A percentile compares a stretch with the other conserved stretches of the same genome.
Conservation (phyloP, 2,113 vertebrate genomes). For the Hippocampus comes region DNA sequence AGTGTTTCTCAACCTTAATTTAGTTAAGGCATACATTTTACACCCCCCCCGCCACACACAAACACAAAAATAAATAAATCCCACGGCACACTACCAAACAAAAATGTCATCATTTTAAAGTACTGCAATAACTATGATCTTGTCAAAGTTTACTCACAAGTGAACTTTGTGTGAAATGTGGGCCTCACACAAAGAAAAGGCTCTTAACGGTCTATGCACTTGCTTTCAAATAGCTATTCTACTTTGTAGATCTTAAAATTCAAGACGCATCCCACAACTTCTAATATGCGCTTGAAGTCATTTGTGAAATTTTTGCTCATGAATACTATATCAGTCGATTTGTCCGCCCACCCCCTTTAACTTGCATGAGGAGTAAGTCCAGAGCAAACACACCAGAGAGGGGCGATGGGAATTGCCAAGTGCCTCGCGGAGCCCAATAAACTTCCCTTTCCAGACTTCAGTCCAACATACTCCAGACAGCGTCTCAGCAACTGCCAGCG, state of each 20-base stretch:
- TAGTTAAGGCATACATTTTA: no score
- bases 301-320: background rate
- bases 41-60: no score
- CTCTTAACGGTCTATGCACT: background rate
- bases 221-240: background rate
- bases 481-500: constrained; percentile 12
- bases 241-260: background rate
- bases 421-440: background rate
- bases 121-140: no score
- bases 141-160: no score
- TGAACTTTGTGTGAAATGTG: no score
- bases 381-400: background rate
- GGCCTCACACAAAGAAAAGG: background rate
- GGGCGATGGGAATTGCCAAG: background rate
- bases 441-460: background rate
- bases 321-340: background rate
- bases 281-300: background rate
- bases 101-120: no score
- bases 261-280: background rate
- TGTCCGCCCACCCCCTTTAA: background rate
- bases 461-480: constrained; percentile 8
- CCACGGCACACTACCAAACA: no score
- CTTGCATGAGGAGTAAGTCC: background rate
- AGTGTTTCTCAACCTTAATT: background rate
- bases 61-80: no score